Percentiles rank a stretch among this genome's conserved stretches.
These are phyloP conservation scores for Callinectes sapidus DNA, from an alignment of 2,888 invertebrate species.

Conservation along the genomic window DNA sequence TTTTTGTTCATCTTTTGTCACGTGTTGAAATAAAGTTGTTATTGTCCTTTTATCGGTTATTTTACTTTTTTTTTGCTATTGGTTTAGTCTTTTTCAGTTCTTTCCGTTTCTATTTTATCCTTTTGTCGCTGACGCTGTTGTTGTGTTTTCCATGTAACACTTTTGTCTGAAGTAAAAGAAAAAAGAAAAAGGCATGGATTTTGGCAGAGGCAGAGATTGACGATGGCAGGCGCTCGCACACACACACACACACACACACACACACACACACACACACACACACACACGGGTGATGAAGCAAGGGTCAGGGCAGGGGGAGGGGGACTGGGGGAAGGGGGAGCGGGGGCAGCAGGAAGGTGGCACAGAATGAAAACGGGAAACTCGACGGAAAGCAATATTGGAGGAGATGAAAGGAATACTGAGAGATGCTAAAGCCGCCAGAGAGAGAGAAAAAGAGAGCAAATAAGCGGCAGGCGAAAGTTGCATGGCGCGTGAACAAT, in stretches of 20 bases:
- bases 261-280: constrained; percentile 33
- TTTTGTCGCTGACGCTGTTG: neutral
- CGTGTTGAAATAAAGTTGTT: neutral
- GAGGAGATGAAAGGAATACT: constrained; percentile 32
- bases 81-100: neutral
- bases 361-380: constrained; percentile 6
- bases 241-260: constrained; percentile 2
- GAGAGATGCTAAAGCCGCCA: constrained; percentile 39
- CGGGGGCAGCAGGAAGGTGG: neutral
- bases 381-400: constrained; percentile 33
- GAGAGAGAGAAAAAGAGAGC: constrained; percentile 40
- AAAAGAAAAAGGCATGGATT: neutral
- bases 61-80: neutral
- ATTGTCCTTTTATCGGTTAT: neutral
- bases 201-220: constrained; percentile 6
- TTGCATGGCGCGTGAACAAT: neutral
- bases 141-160: neutral
- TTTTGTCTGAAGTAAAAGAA: neutral
- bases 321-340: neutral
- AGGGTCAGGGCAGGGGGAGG: neutral
- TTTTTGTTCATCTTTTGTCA: neutral
- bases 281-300: neutral
- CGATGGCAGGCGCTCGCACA: neutral
- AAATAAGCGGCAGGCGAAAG: constrained; percentile 14
- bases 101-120: neutral